These are phyloP conservation scores for Poliocrania exsul DNA, from an alignment of 2,797 vertebrate genomes.

Conservation along the genomic window DNA sequence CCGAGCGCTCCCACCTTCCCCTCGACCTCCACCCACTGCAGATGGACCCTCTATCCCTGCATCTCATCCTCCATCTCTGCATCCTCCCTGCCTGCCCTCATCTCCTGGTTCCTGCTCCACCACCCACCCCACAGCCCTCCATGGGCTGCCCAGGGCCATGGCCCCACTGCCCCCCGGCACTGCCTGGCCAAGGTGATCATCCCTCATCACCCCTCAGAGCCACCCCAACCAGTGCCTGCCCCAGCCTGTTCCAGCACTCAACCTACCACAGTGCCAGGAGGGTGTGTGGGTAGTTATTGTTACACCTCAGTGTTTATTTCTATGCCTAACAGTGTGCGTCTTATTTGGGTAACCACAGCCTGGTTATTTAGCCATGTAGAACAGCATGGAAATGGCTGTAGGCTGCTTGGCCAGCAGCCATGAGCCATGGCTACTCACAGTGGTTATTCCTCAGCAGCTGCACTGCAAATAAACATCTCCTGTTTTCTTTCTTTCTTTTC, in stretches of 20 bases:
- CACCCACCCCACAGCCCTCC: background rate
- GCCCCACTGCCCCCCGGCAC: too few relatives aligned
- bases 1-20: background rate
- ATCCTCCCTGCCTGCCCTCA: background rate
- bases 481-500: background rate
- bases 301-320: background rate
- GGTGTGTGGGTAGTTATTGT: background rate
- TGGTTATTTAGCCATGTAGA: background rate
- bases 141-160: too few relatives aligned
- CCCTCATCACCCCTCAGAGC: background rate
- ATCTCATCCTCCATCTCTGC: background rate
- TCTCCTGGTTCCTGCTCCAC: background rate
- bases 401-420: slow-evolving; percentile 6
- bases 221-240: background rate
- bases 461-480: background rate
- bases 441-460: background rate
- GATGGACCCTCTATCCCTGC: background rate
- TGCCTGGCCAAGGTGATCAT: too few relatives aligned
- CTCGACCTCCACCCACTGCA: background rate
- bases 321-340: background rate
- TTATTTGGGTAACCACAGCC: background rate
- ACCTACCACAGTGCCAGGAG: background rate
- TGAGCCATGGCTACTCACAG: background rate
- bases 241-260: background rate
- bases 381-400: background rate